phyloP scores from a whole-genome alignment of 2,797 vertebrate genomes.

The Sebastes hubbsi region DNA sequence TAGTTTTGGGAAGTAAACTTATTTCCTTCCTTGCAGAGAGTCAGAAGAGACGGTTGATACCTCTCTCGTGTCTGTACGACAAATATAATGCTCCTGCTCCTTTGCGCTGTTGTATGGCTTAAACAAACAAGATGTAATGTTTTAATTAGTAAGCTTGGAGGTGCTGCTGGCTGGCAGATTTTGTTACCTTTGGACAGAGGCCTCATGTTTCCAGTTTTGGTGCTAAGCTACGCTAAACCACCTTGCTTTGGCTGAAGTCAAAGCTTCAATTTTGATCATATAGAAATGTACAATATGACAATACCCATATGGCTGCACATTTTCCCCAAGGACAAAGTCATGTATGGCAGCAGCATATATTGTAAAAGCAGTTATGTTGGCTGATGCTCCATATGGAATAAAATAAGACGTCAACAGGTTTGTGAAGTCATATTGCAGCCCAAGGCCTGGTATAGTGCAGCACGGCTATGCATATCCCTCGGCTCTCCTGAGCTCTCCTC shows the following conservation, averaged over 20 bases:
- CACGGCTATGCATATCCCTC: constrained; percentile 34
- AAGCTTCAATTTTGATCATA: constrained; percentile 1
- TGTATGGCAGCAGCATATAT: neutral
- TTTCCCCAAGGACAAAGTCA: neutral
- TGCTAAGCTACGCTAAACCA: neutral
- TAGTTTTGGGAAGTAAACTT: too few relatives aligned
- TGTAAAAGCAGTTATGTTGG: neutral
- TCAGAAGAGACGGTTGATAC: neutral
- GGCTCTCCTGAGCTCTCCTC: constrained; percentile 8
- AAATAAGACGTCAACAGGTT: constrained; percentile 8
- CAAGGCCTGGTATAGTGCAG: constrained; percentile 25
- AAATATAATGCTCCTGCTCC: fast-evolving
- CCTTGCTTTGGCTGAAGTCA: neutral
- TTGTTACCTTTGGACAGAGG: neutral
- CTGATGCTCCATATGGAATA: neutral
- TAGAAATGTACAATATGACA: neutral
- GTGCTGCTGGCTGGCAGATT: neutral
- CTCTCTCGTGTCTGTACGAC: neutral
- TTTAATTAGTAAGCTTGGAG: neutral
- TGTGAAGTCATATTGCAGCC: constrained; percentile 33
- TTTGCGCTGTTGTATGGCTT: neutral
- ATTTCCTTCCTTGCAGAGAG: neutral
- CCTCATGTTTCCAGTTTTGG: neutral
- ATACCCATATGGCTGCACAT: neutral
- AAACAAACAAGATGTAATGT: neutral